Evolutionary conservation across 2,888 invertebrate species (phyloP), one percentile per base, ranked within the genome.

Genomic region (Cheilosia grossa): DNA sequence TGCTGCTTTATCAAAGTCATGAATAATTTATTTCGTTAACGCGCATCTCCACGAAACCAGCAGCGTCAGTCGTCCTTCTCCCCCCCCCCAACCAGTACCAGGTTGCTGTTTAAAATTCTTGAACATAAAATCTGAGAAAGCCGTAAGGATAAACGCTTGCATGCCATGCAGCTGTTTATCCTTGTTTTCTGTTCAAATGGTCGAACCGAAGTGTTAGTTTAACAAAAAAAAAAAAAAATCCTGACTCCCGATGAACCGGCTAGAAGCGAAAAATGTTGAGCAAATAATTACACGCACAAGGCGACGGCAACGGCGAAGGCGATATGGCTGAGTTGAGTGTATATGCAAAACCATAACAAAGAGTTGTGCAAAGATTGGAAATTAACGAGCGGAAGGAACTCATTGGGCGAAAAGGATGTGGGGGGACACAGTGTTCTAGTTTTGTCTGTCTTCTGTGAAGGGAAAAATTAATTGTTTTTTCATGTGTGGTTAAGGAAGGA

Each of bases 381-480:
- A 79, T 83, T 74, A 83, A 83, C 80, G 80, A 83, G 69, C 83
- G 83, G 83, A 83, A 83, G 74, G 80, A 83, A 83, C 74, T 75
- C 80, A 83, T 83, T 83, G 80, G 74, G 47, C 83, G 80, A 74
- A 70, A 64, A 64, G 79, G 79, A 79, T 79, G 64, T 83, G 58
- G 9, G 9, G 47, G 47, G 51, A 51, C 30, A 47, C 67, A 49
- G 30, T 24, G 49, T 42, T 49, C 21, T 13, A 37, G 37, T 37
- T 15, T 24, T 44, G 58, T 15, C 37, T 44, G 58, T 66, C n/a
- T 56, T 27, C 47, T 54, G 30, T 19, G 33, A 5, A n/a, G 54
- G 64, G 53, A 19, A 63, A 73, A 69, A 73, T 79, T 83, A 83
- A 83, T 83, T 79, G 69, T 69, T 73, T 64, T 69, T 74, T 54